phyloP scores from a whole-genome alignment of 1,140 invertebrate genomes.

The Trichoplusia ni region DNA sequence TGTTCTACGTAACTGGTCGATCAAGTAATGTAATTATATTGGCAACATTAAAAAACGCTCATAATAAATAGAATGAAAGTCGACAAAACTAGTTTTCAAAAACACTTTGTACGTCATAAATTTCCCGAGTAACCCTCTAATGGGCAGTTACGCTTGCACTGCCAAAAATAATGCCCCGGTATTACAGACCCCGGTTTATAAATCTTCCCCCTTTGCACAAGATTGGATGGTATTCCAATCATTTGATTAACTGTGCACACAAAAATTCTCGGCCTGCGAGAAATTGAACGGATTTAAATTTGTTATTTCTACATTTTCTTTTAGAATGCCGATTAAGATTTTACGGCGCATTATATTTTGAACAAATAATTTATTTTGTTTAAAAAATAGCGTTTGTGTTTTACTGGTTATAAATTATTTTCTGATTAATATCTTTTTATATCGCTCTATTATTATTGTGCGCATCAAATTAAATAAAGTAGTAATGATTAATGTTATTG shows the following conservation, averaged over 20 bases:
- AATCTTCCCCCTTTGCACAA: constrained; percentile 56
- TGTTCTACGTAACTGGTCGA: no score
- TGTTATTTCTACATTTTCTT: neutral
- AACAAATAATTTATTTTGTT: no score
- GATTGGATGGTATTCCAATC: constrained; percentile 36
- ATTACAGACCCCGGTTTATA: constrained; percentile 55
- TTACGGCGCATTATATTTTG: no score
- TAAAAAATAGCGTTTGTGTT: no score
- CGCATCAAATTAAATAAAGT: no score
- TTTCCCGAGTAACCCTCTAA: constrained; percentile 60
- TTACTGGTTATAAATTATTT: no score
- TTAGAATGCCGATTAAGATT: neutral
- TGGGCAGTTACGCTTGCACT: constrained; percentile 64
- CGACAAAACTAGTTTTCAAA: neutral
- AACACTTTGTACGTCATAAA: constrained; percentile 44
- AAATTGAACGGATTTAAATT: neutral
- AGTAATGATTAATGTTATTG: no score
- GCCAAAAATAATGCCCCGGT: constrained; percentile 64
- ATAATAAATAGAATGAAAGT: no score
- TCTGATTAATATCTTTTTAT: no score
- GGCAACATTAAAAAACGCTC: no score
- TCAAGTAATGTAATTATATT: no score
- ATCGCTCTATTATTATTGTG: no score
- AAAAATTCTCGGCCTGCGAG: neutral
- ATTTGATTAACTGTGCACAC: constrained; percentile 20